A percentile compares a stretch with the other conserved stretches of the same genome.
Conservation (phyloP, 2,113 vertebrate species). For the Cichladusa arquata region DNA sequence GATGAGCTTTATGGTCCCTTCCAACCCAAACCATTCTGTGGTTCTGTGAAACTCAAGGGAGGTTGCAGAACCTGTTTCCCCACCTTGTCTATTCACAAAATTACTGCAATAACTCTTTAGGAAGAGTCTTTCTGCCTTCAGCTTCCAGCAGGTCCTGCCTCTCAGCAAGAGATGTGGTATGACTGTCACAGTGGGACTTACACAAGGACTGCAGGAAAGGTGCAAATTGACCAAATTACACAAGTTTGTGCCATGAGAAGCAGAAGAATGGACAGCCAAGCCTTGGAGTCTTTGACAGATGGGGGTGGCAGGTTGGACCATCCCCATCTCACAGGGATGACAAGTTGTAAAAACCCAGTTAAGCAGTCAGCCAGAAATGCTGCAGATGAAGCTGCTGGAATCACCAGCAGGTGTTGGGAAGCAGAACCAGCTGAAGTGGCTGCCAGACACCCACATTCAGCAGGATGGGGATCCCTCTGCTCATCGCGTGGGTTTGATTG, state of each 20-base stretch:
- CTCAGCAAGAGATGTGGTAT: neutral
- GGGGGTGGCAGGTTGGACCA: neutral
- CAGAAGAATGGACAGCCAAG: neutral
- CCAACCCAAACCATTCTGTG: neutral
- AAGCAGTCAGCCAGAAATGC: neutral
- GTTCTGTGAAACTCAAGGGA: neutral
- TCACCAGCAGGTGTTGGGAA: neutral
- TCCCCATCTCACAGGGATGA: neutral
- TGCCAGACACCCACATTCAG: neutral
- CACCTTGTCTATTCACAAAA: neutral
- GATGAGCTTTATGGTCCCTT: neutral
- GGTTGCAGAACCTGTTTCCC: neutral
- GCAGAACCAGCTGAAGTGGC: neutral
- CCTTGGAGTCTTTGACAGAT: neutral
- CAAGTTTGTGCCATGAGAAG: neutral
- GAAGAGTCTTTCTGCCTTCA: neutral
- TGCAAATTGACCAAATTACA: neutral
- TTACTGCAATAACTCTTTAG: neutral
- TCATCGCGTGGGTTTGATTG: neutral
- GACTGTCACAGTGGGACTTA: accelerated
- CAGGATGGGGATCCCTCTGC: neutral
- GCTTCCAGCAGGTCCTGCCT: neutral
- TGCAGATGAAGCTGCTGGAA: slow-evolving; percentile 9
- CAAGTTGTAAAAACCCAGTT: neutral
- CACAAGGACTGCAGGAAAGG: neutral